Conservation (phyloP, 2,113 vertebrate genomes). For the Carettochelys insculpta region DNA sequence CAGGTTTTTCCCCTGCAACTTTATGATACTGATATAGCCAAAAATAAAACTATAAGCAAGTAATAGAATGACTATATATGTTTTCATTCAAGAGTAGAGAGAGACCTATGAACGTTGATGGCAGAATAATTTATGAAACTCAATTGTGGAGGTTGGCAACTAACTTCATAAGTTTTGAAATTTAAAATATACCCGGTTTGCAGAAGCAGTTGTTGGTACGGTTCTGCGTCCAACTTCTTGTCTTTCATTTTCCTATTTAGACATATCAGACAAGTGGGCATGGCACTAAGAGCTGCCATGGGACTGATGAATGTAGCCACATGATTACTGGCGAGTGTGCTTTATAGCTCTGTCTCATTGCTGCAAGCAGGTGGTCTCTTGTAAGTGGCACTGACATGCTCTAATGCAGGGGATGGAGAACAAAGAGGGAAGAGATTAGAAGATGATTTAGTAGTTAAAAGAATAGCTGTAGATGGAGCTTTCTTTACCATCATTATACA, state of each 20-base stretch:
- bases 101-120: slow-evolving; percentile 20
- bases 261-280: neutral
- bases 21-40: neutral
- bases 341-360: neutral
- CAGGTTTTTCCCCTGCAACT: neutral
- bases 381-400: fast-evolving
- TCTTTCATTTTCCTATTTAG: neutral
- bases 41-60: neutral
- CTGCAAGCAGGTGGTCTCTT: neutral
- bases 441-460: neutral
- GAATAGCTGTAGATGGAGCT: neutral
- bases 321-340: fast-evolving
- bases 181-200: neutral
- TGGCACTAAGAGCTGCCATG: neutral
- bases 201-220: too few relatives aligned
- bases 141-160: neutral
- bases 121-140: slow-evolving; percentile 25
- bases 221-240: neutral
- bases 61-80: neutral
- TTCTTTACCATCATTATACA: fast-evolving
- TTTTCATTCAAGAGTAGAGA: slow-evolving; percentile 32
- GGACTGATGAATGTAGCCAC: neutral
- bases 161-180: neutral
- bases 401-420: fast-evolving
- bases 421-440: neutral